Conservation (phyloP, 2,797 vertebrate species). For the Cynopterus sphinx region DNA sequence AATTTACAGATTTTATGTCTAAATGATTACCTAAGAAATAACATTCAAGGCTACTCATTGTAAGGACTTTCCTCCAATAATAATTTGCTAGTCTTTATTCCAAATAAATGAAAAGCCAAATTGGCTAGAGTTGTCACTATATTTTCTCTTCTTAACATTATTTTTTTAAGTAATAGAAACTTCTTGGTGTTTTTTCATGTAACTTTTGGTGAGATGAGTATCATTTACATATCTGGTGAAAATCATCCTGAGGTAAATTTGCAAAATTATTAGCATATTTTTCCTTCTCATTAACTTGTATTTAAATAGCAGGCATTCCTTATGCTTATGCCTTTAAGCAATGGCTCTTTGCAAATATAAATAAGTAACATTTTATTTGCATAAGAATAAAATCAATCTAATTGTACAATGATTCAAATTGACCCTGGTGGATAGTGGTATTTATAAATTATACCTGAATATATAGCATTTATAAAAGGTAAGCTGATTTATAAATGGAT, state of each 20-base stretch:
- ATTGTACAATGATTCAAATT: constrained; percentile 14
- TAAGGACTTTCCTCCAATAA: constrained; percentile 6
- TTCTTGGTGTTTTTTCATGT: background rate
- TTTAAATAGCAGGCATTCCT: background rate
- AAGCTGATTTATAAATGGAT: constrained; percentile 35
- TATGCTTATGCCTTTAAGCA: constrained; percentile 31
- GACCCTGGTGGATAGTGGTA: background rate
- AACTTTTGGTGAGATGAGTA: background rate
- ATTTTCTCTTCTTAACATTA: constrained; percentile 20
- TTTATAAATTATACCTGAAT: background rate
- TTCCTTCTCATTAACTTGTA: background rate
- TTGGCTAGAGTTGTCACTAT: background rate
- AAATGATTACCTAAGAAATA: background rate
- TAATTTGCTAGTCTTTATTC: constrained; percentile 35
- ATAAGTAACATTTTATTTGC: constrained; percentile 15
- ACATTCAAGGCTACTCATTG: background rate
- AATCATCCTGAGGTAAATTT: constrained; percentile 3
- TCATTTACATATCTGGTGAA: constrained; percentile 10
- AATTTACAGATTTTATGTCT: background rate
- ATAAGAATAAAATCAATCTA: constrained; percentile 43
- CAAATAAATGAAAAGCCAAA: constrained; percentile 38
- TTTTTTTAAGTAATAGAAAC: constrained; percentile 37
- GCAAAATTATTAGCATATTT: constrained; percentile 26
- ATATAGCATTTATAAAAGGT: no score
- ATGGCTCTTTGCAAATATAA: background rate